phyloP scores from a whole-genome alignment of 2,797 vertebrate species.

The Fringilla coelebs region DNA sequence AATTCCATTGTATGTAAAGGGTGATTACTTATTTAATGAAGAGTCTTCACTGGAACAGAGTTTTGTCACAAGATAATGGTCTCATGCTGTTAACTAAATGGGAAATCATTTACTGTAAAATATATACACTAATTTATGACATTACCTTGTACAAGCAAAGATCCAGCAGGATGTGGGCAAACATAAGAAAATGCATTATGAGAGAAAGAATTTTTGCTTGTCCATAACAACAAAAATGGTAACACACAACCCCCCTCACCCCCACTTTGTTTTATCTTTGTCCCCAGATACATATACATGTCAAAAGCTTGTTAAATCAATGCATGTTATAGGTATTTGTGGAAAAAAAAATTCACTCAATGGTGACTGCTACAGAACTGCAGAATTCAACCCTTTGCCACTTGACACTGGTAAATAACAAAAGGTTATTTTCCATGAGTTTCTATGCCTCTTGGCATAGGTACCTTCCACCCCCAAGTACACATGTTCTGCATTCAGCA shows the following conservation, averaged over 20 bases:
- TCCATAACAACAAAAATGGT: background rate
- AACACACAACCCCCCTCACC: fast-evolving
- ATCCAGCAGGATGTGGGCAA: background rate
- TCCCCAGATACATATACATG: background rate
- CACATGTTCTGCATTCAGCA: background rate
- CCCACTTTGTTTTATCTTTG: background rate
- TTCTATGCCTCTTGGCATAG: background rate
- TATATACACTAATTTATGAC: slow-evolving; percentile 41
- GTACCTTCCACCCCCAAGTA: background rate
- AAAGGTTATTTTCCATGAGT: background rate
- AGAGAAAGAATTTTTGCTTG: background rate
- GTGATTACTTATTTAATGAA: slow-evolving; percentile 64
- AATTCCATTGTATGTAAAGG: slow-evolving; percentile 60
- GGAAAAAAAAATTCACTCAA: background rate
- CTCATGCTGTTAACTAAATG: slow-evolving; percentile 68
- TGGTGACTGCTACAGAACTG: background rate
- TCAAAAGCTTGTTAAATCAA: background rate
- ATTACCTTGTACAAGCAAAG: slow-evolving; percentile 10
- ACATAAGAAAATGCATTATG: background rate
- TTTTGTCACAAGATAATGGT: slow-evolving; percentile 58
- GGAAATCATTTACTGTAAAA: slow-evolving; percentile 59
- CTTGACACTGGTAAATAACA: background rate
- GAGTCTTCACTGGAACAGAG: slow-evolving; percentile 39
- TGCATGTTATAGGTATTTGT: background rate
- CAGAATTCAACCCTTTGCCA: background rate